Conservation (phyloP, 2,888 invertebrate species). For the Ferrisia virgata region DNA sequence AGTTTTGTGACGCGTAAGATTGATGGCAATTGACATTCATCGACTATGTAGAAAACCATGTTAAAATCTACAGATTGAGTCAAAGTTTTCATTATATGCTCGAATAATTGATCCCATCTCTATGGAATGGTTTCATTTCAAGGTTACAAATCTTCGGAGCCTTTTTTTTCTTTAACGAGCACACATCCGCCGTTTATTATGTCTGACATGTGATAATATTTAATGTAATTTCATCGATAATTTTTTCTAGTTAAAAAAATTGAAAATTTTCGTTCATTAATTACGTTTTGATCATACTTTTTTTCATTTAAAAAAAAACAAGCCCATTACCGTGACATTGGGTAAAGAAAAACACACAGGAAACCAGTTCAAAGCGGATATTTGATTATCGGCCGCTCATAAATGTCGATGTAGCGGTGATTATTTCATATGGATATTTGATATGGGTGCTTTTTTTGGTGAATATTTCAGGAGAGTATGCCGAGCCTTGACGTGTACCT, state of each 20-base stretch:
- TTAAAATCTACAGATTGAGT: too few relatives aligned
- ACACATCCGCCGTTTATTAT: neutral
- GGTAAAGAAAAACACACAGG: neutral
- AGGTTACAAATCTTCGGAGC: neutral
- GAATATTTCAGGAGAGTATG: slow-evolving; percentile 39
- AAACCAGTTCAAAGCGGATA: slow-evolving; percentile 18
- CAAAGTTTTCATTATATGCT: too few relatives aligned
- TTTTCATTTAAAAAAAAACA: neutral
- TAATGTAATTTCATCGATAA: neutral
- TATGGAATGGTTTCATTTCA: neutral
- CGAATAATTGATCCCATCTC: too few relatives aligned
- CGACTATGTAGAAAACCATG: too few relatives aligned
- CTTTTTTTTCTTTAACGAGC: neutral
- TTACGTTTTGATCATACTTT: neutral
- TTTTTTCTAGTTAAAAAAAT: neutral
- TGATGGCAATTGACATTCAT: too few relatives aligned
- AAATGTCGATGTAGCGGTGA: neutral
- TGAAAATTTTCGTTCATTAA: neutral
- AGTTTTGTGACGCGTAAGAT: too few relatives aligned
- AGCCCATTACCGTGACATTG: neutral
- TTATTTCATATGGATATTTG: neutral
- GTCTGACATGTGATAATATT: too few relatives aligned
- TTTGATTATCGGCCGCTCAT: neutral
- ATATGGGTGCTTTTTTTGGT: neutral
- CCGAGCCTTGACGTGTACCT: slow-evolving; percentile 69